Conservation (phyloP, 2,797 vertebrate genomes). For the Xenopus petersii region DNA sequence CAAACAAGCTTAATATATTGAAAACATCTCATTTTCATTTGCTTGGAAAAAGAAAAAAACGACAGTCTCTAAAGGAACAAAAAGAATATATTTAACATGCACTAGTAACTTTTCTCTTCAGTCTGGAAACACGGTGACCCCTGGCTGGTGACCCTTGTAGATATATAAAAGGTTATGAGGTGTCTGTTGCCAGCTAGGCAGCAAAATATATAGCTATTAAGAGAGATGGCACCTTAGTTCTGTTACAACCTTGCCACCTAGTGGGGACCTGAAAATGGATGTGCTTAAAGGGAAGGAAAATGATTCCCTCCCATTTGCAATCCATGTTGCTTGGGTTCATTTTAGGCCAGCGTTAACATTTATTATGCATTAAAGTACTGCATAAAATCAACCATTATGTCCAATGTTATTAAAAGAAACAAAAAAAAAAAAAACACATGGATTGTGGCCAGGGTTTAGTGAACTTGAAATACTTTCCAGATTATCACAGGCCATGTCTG, state of each 20-base stretch:
- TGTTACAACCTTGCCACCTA: conserved; percentile 36
- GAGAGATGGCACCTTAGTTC: background rate
- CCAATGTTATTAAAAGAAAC: conserved; percentile 39
- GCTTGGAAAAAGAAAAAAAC: background rate
- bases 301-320: conserved; percentile 1
- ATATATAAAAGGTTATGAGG: background rate
- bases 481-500: conserved; percentile 29
- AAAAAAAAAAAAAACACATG: conserved; percentile 37
- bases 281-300: conserved; percentile 13
- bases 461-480: conserved; percentile 28
- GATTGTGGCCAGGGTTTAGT: conserved; percentile 25
- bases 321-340: conserved; percentile 19
- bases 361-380: conserved; percentile 26
- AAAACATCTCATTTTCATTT: too few relatives aligned
- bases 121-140: background rate
- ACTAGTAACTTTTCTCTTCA: background rate
- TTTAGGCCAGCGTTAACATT: conserved; percentile 28
- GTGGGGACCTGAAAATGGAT: conserved; percentile 22
- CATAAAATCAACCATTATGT: background rate
- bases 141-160: background rate
- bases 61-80: background rate
- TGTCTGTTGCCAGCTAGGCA: conserved; percentile 17
- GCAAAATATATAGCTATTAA: conserved; percentile 9
- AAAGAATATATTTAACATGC: background rate
- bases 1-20: too few relatives aligned